phyloP scores from a whole-genome alignment of 2,888 invertebrate genomes.

The Drosophila ezoana region DNA sequence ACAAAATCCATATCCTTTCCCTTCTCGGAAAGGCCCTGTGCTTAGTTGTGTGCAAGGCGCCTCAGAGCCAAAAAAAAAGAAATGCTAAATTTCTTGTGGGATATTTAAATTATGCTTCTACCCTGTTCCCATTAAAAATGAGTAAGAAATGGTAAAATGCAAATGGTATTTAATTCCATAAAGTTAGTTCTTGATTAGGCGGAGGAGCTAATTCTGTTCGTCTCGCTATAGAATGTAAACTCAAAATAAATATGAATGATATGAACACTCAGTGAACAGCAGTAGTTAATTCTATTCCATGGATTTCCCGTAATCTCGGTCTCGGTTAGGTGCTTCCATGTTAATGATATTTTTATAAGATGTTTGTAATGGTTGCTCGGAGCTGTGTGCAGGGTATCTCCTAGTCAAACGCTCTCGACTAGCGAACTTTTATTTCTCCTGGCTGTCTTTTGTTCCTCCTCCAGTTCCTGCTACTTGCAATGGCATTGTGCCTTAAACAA shows the following conservation, averaged over 20 bases:
- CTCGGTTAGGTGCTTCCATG: too few relatives aligned
- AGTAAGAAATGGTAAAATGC: too few relatives aligned
- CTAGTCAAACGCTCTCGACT: background rate
- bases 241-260: too few relatives aligned
- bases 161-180: too few relatives aligned
- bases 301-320: too few relatives aligned
- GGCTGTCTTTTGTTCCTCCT: background rate
- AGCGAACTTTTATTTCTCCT: background rate
- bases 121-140: background rate
- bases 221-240: too few relatives aligned
- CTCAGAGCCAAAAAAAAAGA: slow-evolving; percentile 51
- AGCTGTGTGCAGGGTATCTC: slow-evolving; percentile 2
- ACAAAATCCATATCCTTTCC: slow-evolving; percentile 64
- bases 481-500: slow-evolving; percentile 58
- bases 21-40: slow-evolving; percentile 56
- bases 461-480: slow-evolving; percentile 22
- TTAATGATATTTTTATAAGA: too few relatives aligned
- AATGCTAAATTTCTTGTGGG: slow-evolving; percentile 74
- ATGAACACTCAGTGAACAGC: too few relatives aligned
- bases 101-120: slow-evolving; percentile 64
- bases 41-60: slow-evolving; percentile 9
- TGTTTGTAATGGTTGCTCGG: too few relatives aligned
- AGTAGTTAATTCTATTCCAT: too few relatives aligned
- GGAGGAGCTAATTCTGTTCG: too few relatives aligned
- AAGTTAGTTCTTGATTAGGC: too few relatives aligned